phyloP scores from a whole-genome alignment of 2,888 invertebrate genomes.

The Lordiphosa fenestrarum region DNA sequence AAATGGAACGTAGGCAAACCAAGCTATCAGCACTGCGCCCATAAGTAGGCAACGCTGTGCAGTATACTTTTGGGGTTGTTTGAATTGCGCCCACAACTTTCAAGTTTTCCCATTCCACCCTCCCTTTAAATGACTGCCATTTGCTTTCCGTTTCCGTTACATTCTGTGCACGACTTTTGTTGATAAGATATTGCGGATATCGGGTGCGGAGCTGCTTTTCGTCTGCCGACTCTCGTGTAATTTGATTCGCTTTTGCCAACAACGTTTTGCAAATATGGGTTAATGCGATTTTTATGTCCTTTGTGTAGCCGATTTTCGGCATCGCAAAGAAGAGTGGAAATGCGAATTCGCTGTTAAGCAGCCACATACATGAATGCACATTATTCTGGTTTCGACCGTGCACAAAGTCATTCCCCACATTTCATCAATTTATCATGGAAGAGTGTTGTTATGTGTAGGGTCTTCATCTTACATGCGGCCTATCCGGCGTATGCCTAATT shows the following conservation, averaged over 20 bases:
- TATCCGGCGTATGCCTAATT: slow-evolving; percentile 10
- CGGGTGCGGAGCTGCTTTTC: slow-evolving; percentile 12
- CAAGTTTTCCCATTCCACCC: slow-evolving; percentile 8
- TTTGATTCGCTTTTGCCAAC: slow-evolving; percentile 57
- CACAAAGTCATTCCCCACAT: slow-evolving; percentile 1
- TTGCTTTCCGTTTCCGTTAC: slow-evolving; percentile 66
- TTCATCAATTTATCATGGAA: slow-evolving; percentile 5
- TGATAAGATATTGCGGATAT: slow-evolving; percentile 51
- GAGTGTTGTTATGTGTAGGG: not conserved
- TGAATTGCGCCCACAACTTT: slow-evolving; percentile 10
- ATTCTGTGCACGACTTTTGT: slow-evolving; percentile 65
- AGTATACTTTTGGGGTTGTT: slow-evolving; percentile 16
- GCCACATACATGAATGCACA: not conserved
- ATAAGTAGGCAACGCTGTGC: slow-evolving; percentile 61
- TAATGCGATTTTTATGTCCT: slow-evolving; percentile 75
- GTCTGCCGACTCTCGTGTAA: slow-evolving; percentile 44
- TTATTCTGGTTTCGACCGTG: slow-evolving; percentile 1
- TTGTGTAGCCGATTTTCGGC: slow-evolving; percentile 47
- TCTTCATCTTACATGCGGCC: slow-evolving; percentile 3
- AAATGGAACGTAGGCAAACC: not conserved
- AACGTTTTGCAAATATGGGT: slow-evolving; percentile 67
- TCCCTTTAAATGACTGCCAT: slow-evolving; percentile 52
- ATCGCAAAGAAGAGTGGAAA: slow-evolving; percentile 7
- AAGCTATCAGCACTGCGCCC: slow-evolving; percentile 38
- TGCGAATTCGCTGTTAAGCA: slow-evolving; percentile 10